Base-by-base conservation (phyloP, 2,797 vertebrate genomes). In the Apogon talboti region DNA sequence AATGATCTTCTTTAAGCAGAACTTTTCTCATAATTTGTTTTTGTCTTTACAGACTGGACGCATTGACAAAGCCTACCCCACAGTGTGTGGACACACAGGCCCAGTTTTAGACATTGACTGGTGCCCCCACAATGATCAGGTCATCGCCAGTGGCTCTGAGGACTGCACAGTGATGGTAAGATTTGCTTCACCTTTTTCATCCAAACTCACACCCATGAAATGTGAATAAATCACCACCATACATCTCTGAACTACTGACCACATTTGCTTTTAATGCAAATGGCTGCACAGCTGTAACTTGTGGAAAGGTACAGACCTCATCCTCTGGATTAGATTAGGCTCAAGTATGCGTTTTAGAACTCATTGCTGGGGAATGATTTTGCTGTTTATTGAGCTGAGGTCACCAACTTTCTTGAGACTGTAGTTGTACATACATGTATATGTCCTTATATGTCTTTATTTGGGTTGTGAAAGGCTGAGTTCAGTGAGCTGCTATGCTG, bases 51-150 rank as follows among this genome's bases (percentile, higher is more conserved):
- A 99, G 98, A 92, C 94, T 0, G 98, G 98, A 74, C 94, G 98
- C 78, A 98, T 99, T 66, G 98, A 99, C 90, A 98, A 98, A 85
- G 94, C 97, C 74, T 97, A 96, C 91, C 98, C 98, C 15, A 97
- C 96, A 21, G 97, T 99, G 70, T 99, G 98, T 74, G 98, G 98
- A 28, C 98, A 99, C 92, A 99, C 96, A 1, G 97, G 96, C 30
- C 97, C 97, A 0, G 98, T 99, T 89, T 91, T 99, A 54, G 98
- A 99, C 91, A 98, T 99, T 6, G 97, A 98, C 16, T 99, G 98
- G 98, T 98, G 97, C 75, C 98, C 97, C 40, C 96, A 99, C 71
- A 97, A 98, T 0, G 98, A 99, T 80, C 95, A 98, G 10, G 94
- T 99, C 74, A 96, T 99, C 1, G 98, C 98, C 90, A 99, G 98